These are phyloP conservation scores for Volucella inflata DNA, from an alignment of 2,888 invertebrate species.

Conservation along the genomic window DNA sequence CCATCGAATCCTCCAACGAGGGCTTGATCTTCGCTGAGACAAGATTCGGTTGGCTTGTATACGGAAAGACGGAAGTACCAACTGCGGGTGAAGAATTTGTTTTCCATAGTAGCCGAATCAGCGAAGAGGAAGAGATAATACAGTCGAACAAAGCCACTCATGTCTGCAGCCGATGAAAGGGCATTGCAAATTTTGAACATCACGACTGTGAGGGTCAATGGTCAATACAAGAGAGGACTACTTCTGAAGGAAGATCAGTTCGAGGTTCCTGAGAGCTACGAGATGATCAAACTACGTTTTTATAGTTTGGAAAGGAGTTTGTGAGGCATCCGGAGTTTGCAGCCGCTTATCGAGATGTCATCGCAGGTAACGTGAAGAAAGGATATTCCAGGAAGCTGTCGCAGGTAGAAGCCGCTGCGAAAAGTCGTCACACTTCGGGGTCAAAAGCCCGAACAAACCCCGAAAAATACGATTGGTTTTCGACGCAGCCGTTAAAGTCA, in stretches of 20 bases:
- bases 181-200: background rate
- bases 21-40: conserved; percentile 5
- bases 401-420: background rate
- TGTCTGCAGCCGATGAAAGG: conserved; percentile 3
- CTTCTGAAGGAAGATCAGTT: too few species aligned
- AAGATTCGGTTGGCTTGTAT: conserved; percentile 20
- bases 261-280: too few species aligned
- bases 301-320: background rate
- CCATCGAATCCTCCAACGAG: background rate
- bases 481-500: conserved; percentile 77
- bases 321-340: conserved; percentile 27
- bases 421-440: conserved; percentile 72
- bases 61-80: conserved; percentile 9
- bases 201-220: background rate
- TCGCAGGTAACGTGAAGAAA: conserved; percentile 47
- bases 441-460: conserved; percentile 76
- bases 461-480: conserved; percentile 76
- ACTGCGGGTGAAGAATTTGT: background rate
- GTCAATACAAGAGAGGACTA: conserved; percentile 1
- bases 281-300: background rate
- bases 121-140: too few species aligned
- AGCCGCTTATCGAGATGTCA: conserved; percentile 48
- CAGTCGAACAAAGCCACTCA: background rate
- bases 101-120: too few species aligned
- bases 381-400: conserved; percentile 1